Conservation (phyloP, 2,888 invertebrate species). For the Sarcophaga variegata region DNA sequence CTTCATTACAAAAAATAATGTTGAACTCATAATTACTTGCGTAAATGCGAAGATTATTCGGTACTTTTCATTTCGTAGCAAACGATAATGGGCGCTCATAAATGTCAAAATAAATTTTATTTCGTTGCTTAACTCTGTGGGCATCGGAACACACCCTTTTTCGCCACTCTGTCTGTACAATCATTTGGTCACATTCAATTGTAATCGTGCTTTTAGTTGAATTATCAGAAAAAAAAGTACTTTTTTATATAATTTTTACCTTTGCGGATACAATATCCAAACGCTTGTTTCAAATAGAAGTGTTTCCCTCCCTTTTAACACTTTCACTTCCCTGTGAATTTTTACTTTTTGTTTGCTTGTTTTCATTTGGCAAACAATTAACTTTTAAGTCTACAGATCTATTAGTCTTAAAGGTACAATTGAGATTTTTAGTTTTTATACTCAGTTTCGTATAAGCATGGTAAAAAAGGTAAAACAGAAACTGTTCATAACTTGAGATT, state of each 20-base stretch:
- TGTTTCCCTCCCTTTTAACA: slow-evolving; percentile 1
- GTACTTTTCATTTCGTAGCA: slow-evolving; percentile 8
- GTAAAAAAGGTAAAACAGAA: too few relatives aligned
- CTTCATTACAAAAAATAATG: background rate
- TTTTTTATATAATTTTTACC: background rate
- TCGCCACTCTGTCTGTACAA: too few relatives aligned
- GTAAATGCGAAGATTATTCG: background rate
- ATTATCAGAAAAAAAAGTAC: too few relatives aligned
- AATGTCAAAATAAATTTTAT: background rate
- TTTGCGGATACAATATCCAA: slow-evolving; percentile 21
- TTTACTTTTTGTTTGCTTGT: background rate
- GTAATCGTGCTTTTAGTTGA: too few relatives aligned
- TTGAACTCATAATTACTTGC: background rate
- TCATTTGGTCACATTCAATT: too few relatives aligned
- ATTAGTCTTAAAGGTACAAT: too few relatives aligned
- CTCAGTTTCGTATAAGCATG: too few relatives aligned
- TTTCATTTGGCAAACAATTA: background rate
- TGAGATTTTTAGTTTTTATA: too few relatives aligned
- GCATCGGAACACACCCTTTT: too few relatives aligned
- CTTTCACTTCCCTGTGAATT: slow-evolving; percentile 56
- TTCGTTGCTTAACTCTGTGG: too few relatives aligned
- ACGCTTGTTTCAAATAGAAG: background rate
- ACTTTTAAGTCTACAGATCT: too few relatives aligned
- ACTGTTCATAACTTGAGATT: too few relatives aligned
- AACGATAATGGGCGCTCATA: background rate